These are phyloP conservation scores for Bryconaethiops microstoma DNA, from an alignment of 2,797 vertebrate species.

Conservation along the genomic window DNA sequence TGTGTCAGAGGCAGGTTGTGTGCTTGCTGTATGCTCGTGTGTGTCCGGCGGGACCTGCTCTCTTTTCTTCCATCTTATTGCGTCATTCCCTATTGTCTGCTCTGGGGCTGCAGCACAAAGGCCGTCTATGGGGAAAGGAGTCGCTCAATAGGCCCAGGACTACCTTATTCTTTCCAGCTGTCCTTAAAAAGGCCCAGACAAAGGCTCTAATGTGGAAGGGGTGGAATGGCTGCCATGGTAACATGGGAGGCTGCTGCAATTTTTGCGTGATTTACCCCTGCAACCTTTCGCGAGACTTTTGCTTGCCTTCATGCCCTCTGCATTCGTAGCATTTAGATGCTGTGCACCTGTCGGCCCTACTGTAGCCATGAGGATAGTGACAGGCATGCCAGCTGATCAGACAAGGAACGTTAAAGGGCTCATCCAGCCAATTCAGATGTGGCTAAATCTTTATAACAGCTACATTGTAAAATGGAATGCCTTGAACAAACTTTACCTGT, in stretches of 20 bases:
- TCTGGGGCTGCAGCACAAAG: slow-evolving; percentile 68
- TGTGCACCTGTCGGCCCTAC: slow-evolving; percentile 42
- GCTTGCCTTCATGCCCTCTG: neutral
- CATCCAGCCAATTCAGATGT: no score
- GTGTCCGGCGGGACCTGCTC: slow-evolving; percentile 55
- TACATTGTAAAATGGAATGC: no score
- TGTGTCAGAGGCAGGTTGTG: neutral
- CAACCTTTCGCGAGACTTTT: slow-evolving; percentile 35
- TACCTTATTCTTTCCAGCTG: slow-evolving; percentile 65
- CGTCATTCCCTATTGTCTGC: slow-evolving; percentile 70
- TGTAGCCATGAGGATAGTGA: slow-evolving; percentile 17
- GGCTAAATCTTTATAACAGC: no score
- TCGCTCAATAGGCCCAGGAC: slow-evolving; percentile 61
- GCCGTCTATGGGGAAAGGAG: slow-evolving; percentile 57
- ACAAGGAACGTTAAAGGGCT: neutral
- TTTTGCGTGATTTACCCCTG: slow-evolving; percentile 53
- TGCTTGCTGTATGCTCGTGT: slow-evolving; percentile 47
- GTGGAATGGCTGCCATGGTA: slow-evolving; percentile 57
- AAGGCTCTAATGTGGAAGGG: slow-evolving; percentile 64
- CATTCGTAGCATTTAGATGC: slow-evolving; percentile 24
- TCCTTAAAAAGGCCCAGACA: slow-evolving; percentile 71
- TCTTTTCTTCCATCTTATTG: slow-evolving; percentile 64
- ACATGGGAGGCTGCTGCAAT: slow-evolving; percentile 53
- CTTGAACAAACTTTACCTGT: no score
- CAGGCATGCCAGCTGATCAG: slow-evolving; percentile 32